These are phyloP conservation scores for Nymphalis polychloros DNA, from an alignment of 2,888 invertebrate species.

Conservation along the genomic window DNA sequence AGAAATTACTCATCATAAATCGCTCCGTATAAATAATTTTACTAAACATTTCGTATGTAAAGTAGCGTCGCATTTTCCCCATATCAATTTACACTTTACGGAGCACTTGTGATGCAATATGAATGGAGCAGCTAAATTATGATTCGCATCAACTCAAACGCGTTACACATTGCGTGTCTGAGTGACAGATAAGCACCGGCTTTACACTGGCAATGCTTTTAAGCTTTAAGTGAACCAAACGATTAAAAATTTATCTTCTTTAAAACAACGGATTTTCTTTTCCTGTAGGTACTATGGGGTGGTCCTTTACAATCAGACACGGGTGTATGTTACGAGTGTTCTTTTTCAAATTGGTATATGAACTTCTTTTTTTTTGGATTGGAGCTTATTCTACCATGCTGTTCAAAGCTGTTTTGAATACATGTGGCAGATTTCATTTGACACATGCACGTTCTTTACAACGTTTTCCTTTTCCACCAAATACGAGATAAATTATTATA, in stretches of 20 bases:
- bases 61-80: slow-evolving; percentile 28
- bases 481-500: no score
- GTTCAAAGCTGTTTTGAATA: no score
- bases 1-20: slow-evolving; percentile 19
- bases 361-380: neutral
- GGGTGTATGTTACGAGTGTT: neutral
- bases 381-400: neutral
- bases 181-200: slow-evolving; percentile 35
- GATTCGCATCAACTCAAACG: slow-evolving; percentile 34
- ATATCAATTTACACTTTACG: slow-evolving; percentile 35
- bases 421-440: no score
- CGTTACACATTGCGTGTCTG: slow-evolving; percentile 33
- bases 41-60: slow-evolving; percentile 28
- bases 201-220: slow-evolving; percentile 30
- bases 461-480: no score
- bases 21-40: slow-evolving; percentile 21
- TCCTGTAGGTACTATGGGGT: neutral
- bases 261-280: slow-evolving; percentile 37
- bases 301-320: neutral
- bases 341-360: neutral
- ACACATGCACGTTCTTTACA: no score
- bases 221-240: slow-evolving; percentile 17
- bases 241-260: slow-evolving; percentile 26
- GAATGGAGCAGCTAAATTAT: slow-evolving; percentile 36
- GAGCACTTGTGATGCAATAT: slow-evolving; percentile 32